phyloP scores from a whole-genome alignment of 2,113 vertebrate genomes.

The Hippocampus guttulatus region DNA sequence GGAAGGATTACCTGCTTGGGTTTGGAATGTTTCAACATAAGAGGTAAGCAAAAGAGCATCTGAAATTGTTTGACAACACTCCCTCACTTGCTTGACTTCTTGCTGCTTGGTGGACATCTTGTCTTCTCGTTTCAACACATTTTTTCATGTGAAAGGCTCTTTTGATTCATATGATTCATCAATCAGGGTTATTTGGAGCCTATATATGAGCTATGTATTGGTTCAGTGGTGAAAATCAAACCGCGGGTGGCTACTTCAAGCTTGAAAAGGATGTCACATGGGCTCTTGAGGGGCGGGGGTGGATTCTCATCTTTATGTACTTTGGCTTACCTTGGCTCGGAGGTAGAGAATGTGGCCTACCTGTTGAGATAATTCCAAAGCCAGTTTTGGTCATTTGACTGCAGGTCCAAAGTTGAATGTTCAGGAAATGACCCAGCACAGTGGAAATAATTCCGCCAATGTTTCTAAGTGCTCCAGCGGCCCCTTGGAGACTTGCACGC shows the following conservation, averaged over 20 bases:
- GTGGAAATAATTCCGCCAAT: slow-evolving; percentile 37
- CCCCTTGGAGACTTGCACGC: slow-evolving; percentile 5
- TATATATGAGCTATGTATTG: too few species aligned
- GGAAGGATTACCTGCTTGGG: too few species aligned
- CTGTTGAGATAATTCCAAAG: slow-evolving; percentile 38
- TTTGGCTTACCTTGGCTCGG: slow-evolving; percentile 34
- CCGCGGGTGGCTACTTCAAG: slow-evolving; percentile 44
- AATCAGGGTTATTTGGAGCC: slow-evolving; percentile 3
- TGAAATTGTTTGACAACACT: too few species aligned
- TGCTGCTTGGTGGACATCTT: too few species aligned
- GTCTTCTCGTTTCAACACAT: too few species aligned
- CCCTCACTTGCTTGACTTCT: too few species aligned
- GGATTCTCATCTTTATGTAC: slow-evolving; percentile 53
- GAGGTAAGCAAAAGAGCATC: too few species aligned
- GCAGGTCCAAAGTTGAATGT: slow-evolving; percentile 40
- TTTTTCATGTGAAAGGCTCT: too few species aligned
- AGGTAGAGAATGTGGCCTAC: slow-evolving; percentile 17
- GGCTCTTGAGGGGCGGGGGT: slow-evolving; percentile 33
- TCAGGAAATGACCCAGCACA: slow-evolving; percentile 39
- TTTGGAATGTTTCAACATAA: too few species aligned
- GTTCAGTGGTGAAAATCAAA: too few species aligned
- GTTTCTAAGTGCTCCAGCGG: neutral
- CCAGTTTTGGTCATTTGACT: slow-evolving; percentile 9
- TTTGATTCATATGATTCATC: slow-evolving; percentile 22
- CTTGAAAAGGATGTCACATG: slow-evolving; percentile 36